phyloP scores from a whole-genome alignment of 2,797 vertebrate genomes.

The Gastrophryne carolinensis region DNA sequence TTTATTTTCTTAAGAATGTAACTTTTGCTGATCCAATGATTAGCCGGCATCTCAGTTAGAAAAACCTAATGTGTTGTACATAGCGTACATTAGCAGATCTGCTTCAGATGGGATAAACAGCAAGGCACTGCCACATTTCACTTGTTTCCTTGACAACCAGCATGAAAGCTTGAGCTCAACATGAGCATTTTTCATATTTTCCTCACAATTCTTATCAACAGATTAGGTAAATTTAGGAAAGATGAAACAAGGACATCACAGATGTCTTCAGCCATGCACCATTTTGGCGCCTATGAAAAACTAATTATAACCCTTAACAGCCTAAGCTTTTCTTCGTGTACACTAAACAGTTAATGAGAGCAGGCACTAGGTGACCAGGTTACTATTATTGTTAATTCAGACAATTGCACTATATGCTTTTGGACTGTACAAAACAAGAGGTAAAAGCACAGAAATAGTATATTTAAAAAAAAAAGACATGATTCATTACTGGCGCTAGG shows the following conservation, averaged over 20 bases:
- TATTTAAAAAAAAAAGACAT: too few species aligned
- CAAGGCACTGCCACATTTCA: conserved; percentile 40
- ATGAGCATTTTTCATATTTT: conserved; percentile 38
- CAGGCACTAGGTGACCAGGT: too few species aligned
- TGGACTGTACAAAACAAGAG: too few species aligned
- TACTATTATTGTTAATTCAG: too few species aligned
- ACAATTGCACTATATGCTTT: too few species aligned
- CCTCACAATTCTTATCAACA: conserved; percentile 29
- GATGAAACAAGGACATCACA: not conserved
- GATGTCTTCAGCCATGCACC: not conserved
- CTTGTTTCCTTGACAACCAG: conserved; percentile 50
- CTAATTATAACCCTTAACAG: not conserved
- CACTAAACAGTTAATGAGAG: too few species aligned
- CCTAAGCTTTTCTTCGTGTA: not conserved
- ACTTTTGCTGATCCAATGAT: conserved; percentile 25
- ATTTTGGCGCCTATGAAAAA: not conserved
- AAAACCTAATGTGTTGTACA: conserved; percentile 23
- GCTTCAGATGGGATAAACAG: conserved; percentile 40
- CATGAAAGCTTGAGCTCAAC: conserved; percentile 40
- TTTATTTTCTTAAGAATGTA: conserved; percentile 16
- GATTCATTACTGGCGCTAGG: too few species aligned
- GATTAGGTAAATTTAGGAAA: conserved; percentile 15
- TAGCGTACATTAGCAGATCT: conserved; percentile 34
- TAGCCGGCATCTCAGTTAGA: conserved; percentile 9
- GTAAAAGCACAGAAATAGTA: too few species aligned